Base-by-base conservation (phyloP, 2,797 vertebrate species). In the Manis pentadactyla region DNA sequence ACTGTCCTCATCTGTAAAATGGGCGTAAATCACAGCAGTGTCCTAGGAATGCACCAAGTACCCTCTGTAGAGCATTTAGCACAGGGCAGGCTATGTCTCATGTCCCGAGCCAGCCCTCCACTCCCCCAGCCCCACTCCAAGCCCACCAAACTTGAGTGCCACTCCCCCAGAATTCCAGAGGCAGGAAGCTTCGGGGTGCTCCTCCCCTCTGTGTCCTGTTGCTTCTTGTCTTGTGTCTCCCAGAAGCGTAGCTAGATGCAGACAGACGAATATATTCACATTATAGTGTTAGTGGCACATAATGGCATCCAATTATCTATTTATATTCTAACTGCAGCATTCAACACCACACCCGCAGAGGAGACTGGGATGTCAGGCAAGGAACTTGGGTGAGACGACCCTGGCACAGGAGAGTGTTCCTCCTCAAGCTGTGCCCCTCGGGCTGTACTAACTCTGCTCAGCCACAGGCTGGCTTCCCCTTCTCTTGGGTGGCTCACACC, bases 371-470 rank as follows among this genome's bases (percentile, higher is more conserved):
- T 69, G 49, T 57, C 53, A 9, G 73, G 57, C 0, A 0, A 34
- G 57, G 39, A 39, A 10, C 1, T 25, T 6, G 71, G 51, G 13
- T 8, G 37, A 10, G 49, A 31, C 0, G 11, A 21, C 14, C 3
- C 27, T 13, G 5, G 39, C 23, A 59, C 0, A 2, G 68, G 3
- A n/a, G 37, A 23, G 7, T 0, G 3, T 27, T 23, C 37, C 42
- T 63, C 68, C 69, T 59, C 18, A 13, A 23, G 19, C 19, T 13
- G 9, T 27, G 29, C 11, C 77, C 79, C 64, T 39, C 31, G 2
- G 15, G 66, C 42, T 10, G 34, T 1, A 4, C 51, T 59, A 8
- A 13, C 46, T 81, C 63, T 7, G 23, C 49, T 85, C 23, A 11
- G 31, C 23, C 83, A 1, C 0, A 0, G 17, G 17, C 34, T 34